A percentile compares a stretch with the other conserved stretches of the same genome.
Evolutionary conservation across 2,113 vertebrate species (phyloP).

Genomic region (Sphaerodactylus townsendi): DNA sequence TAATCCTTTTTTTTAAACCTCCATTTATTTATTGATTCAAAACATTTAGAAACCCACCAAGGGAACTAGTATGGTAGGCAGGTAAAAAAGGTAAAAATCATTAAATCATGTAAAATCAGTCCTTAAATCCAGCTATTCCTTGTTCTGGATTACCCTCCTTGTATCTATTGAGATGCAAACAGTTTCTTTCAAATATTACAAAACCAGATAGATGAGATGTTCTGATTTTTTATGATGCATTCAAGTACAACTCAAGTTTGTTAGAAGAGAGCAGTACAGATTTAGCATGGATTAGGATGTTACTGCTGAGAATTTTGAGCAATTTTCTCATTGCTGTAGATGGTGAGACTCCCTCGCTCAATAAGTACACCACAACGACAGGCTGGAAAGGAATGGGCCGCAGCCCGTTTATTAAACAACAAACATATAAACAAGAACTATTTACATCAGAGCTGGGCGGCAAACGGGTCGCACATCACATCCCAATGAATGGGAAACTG

Average conservation of each 20-base stretch:
- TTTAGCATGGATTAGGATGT: not conserved
- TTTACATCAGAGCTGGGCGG: no score
- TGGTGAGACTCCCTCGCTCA: no score
- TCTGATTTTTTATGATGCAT: constrained; percentile 7
- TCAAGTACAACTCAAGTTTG: not conserved
- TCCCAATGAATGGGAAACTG: no score
- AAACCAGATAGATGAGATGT: not conserved
- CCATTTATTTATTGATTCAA: not conserved
- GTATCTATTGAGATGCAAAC: not conserved
- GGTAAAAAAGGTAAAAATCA: no score
- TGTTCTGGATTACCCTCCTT: not conserved
- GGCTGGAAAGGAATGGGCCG: no score
- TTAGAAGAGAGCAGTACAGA: not conserved
- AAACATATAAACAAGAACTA: no score
- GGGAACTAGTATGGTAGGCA: no score
- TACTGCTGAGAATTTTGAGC: constrained; percentile 1
- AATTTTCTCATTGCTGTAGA: constrained; percentile 2
- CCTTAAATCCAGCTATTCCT: not conserved
- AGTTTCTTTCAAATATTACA: not conserved
- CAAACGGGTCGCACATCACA: no score
- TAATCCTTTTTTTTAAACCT: not conserved
- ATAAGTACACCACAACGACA: no score
- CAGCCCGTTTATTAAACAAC: no score
- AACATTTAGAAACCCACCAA: no score
- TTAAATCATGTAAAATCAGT: not conserved